Evolutionary conservation across 2,888 invertebrate genomes (phyloP).

Genomic region (Lapara coniferarum): DNA sequence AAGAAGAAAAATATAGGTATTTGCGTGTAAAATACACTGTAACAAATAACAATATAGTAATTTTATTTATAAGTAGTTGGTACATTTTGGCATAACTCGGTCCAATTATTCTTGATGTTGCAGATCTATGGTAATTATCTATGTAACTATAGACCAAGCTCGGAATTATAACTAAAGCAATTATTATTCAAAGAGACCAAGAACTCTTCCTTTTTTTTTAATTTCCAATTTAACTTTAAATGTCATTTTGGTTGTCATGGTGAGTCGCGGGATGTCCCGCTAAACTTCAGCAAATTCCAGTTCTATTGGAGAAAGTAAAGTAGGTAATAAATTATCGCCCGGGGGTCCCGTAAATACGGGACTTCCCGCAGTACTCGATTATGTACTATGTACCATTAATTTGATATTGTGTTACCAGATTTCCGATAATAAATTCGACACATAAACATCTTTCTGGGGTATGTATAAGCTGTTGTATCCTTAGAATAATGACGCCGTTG

Average conservation of each 20-base stretch:
- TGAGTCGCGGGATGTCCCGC: not conserved
- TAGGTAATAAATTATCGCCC: constrained; percentile 24
- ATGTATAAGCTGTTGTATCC: not conserved
- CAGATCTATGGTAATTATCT: not conserved
- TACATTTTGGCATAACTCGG: too few species aligned
- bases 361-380: constrained; percentile 37
- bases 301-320: constrained; percentile 1
- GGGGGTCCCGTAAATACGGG: constrained; percentile 46
- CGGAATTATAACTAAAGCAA: too few species aligned
- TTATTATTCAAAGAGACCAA: too few species aligned
- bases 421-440: not conserved
- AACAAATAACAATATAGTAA: too few species aligned
- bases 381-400: constrained; percentile 27
- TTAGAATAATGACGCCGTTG: too few species aligned
- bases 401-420: not conserved
- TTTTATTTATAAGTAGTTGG: too few species aligned
- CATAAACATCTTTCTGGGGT: not conserved
- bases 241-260: constrained; percentile 6
- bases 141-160: not conserved
- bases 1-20: too few species aligned
- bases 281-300: constrained; percentile 5
- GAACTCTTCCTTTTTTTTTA: too few species aligned
- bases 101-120: too few species aligned
- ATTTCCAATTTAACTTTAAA: not conserved
- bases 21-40: too few species aligned